Conservation (phyloP, 2,888 invertebrate species). For the Hermaeophaga mercurialis region DNA sequence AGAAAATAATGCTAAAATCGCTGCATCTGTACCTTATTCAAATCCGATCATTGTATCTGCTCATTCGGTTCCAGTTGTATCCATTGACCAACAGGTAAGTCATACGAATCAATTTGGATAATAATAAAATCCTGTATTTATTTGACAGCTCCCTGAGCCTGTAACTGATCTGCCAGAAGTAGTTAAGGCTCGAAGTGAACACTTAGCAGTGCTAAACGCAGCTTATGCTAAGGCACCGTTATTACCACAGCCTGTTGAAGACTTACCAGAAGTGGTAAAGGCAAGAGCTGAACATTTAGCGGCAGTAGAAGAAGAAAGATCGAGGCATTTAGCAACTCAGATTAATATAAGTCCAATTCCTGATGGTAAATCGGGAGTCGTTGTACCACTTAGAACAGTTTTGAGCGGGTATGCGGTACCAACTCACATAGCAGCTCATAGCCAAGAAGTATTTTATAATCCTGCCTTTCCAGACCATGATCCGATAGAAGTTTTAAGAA, state of each 20-base stretch:
- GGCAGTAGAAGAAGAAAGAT: slow-evolving; percentile 48
- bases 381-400: slow-evolving; percentile 35
- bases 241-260: slow-evolving; percentile 55
- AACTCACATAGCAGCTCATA: slow-evolving; percentile 38
- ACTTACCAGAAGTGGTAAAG: slow-evolving; percentile 51
- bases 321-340: slow-evolving; percentile 46
- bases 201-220: slow-evolving; percentile 49
- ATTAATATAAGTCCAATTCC: slow-evolving; percentile 46
- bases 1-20: slow-evolving; percentile 45
- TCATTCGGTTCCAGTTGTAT: slow-evolving; percentile 38
- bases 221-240: slow-evolving; percentile 45
- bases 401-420: slow-evolving; percentile 10
- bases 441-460: slow-evolving; percentile 41
- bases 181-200: slow-evolving; percentile 48
- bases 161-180: slow-evolving; percentile 56
- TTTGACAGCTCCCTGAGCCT: slow-evolving; percentile 47
- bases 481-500: slow-evolving; percentile 51
- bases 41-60: slow-evolving; percentile 46
- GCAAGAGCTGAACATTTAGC: slow-evolving; percentile 51
- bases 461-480: slow-evolving; percentile 28
- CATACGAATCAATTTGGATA: background rate
- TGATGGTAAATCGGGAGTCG: slow-evolving; percentile 23
- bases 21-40: slow-evolving; percentile 42
- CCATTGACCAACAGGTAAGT: slow-evolving; percentile 30
- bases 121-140: background rate